These are phyloP conservation scores for Rhincodon typus DNA, from an alignment of 2,797 vertebrate species.

Conservation along the genomic window DNA sequence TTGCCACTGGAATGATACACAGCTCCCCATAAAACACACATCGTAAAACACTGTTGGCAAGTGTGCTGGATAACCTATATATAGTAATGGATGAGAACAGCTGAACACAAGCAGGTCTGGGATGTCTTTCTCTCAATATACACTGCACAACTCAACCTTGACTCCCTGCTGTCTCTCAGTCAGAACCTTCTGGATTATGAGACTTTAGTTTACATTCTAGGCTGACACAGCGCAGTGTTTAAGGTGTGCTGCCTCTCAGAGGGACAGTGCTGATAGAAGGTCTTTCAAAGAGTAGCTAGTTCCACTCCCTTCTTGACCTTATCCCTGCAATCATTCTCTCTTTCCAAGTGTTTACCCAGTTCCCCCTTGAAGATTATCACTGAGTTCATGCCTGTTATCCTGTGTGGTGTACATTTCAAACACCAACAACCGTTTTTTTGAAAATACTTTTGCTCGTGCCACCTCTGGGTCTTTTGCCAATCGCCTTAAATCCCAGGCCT, in stretches of 20 bases:
- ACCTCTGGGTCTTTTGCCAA: not conserved
- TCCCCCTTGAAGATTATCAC: not conserved
- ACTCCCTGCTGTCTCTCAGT: not conserved
- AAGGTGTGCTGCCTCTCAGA: not conserved
- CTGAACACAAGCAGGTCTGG: not conserved
- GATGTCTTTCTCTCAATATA: not conserved
- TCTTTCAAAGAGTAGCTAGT: not conserved
- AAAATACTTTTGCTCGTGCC: not conserved
- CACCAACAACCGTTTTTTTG: not conserved
- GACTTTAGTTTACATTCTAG: not conserved
- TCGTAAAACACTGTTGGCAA: not conserved
- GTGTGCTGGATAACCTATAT: not conserved
- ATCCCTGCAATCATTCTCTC: not conserved
- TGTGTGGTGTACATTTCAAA: not conserved
- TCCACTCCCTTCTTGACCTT: not conserved
- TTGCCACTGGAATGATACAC: not conserved
- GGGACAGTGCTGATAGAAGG: too few species aligned
- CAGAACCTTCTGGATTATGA: not conserved
- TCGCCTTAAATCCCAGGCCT: not conserved
- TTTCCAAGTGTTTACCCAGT: not conserved
- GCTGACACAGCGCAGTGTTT: not conserved
- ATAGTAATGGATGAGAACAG: not conserved
- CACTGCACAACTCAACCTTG: not conserved
- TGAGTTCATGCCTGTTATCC: not conserved
- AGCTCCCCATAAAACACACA: not conserved